Evolutionary conservation across 2,888 invertebrate genomes (phyloP), one percentile per base, ranked within the genome.

Genomic region (Torymus aiolomorphi): DNA sequence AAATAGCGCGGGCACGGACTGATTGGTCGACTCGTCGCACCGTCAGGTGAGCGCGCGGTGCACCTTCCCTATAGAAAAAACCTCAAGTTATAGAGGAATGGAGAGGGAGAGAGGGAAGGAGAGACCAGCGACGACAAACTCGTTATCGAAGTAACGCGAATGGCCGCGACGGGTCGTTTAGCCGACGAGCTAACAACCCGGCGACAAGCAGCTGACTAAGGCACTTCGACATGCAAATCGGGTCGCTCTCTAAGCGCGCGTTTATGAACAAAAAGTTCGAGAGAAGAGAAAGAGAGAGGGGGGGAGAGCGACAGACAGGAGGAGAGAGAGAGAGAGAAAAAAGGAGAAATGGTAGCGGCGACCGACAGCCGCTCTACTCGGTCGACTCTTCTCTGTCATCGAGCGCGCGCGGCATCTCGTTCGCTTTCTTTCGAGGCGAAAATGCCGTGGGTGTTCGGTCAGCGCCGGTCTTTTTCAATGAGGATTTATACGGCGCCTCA

Each of bases 221-320:
- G 84, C 85, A 86, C 88, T 88, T 81, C 83, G 84, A 82, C 85
- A 88, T 88, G 88, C 86, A 88, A 88, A 88, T 88, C 84, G 82
- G 79, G 31, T 52, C 76, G 42, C 42, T 42, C 72, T 79, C 78
- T 73, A 71, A 16, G 72, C 52, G 69, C 69, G 80, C 79, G 74
- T 80, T 69, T 65, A 69, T 49, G 70, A 72, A 51, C 69, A 49
- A 62, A 61, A 74, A 78, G 57, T 42, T 8, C 16, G 51, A 1
- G 20, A 13, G 54, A 74, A 52, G 49, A 63, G 57, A 54, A 8
- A 8, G 62, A 42, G 31, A 65, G 59, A 2, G 24, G 13, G 57
- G 1, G 20, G 10, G 52, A 74, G 79, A 61, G 51, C 54, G 57
- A 54, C 5, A 14, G 62, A 42, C 3, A 63, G 8, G 16, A 10